Evolutionary conservation across 1,140 invertebrate species (phyloP).

Genomic region (Drosophila lacertosa): DNA sequence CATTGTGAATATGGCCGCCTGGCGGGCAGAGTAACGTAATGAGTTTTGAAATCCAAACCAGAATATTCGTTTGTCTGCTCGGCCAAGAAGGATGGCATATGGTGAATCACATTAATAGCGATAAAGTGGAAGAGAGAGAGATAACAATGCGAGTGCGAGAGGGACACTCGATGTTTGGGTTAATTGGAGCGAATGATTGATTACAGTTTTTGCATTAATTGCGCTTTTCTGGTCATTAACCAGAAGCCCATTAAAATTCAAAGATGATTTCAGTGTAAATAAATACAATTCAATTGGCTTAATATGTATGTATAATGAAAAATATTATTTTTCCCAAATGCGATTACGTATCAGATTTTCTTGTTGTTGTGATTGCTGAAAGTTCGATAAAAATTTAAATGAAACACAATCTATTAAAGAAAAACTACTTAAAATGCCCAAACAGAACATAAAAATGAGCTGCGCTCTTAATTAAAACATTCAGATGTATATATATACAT

Average conservation of each 20-base stretch:
- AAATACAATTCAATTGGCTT: constrained; percentile 15
- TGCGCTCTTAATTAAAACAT: constrained; percentile 25
- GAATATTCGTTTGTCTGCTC: constrained; percentile 13
- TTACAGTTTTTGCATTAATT: constrained; percentile 74
- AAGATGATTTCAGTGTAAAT: constrained; percentile 36
- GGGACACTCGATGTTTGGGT: constrained; percentile 36
- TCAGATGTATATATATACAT: not conserved
- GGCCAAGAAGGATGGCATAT: constrained; percentile 33
- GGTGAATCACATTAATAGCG: constrained; percentile 51
- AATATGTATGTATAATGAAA: not conserved
- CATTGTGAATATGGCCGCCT: not conserved
- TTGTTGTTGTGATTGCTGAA: not conserved
- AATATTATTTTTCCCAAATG: not conserved
- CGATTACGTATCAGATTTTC: not conserved
- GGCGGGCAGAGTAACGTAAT: constrained; percentile 47
- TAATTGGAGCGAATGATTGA: constrained; percentile 80
- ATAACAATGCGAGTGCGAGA: no score
- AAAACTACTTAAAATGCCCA: constrained; percentile 47
- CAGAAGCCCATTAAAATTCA: constrained; percentile 46
- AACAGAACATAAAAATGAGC: constrained; percentile 21
- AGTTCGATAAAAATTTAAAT: constrained; percentile 1
- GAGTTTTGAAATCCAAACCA: constrained; percentile 67
- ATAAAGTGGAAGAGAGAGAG: constrained; percentile 8
- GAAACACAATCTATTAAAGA: constrained; percentile 3
- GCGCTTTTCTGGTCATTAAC: constrained; percentile 74